Evolutionary conservation across 2,888 invertebrate species (phyloP).

Genomic region (Oscheius onirici): DNA sequence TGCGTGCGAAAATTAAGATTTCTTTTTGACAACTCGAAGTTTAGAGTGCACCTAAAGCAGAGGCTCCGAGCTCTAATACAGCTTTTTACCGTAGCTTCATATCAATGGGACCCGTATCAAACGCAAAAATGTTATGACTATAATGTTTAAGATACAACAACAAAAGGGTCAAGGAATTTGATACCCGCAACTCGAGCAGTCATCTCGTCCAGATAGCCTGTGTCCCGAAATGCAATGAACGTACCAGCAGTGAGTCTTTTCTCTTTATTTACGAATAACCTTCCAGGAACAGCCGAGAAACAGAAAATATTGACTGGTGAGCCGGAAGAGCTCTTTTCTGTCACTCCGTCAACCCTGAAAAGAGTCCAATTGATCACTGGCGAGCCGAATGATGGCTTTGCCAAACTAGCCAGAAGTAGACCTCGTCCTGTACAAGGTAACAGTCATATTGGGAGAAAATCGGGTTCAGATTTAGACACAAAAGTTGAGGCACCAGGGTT

Average conservation of each 20-base stretch:
- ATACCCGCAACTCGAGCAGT: conserved; percentile 19
- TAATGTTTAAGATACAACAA: conserved; percentile 30
- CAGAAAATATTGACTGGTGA: conserved; percentile 21
- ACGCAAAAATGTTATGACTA: too few species aligned
- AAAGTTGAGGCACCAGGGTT: conserved; percentile 37
- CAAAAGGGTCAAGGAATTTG: conserved; percentile 21
- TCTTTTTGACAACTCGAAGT: too few species aligned
- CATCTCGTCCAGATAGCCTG: conserved; percentile 34
- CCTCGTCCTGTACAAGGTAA: neutral
- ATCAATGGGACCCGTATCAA: too few species aligned
- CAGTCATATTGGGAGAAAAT: neutral
- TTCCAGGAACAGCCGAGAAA: conserved; percentile 1
- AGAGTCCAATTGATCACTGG: conserved; percentile 33
- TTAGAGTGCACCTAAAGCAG: too few species aligned
- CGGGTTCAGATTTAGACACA: neutral
- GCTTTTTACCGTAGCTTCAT: too few species aligned
- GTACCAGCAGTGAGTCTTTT: conserved; percentile 2
- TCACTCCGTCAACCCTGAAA: conserved; percentile 16
- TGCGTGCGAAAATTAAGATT: too few species aligned
- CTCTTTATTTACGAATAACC: neutral
- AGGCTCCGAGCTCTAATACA: too few species aligned
- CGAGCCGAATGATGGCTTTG: conserved; percentile 47
- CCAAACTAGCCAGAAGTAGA: conserved; percentile 8
- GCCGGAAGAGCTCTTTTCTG: conserved; percentile 2
- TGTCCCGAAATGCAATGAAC: conserved; percentile 32